Base-by-base conservation (phyloP, 2,888 invertebrate species). In the Agonopterix arenella region DNA sequence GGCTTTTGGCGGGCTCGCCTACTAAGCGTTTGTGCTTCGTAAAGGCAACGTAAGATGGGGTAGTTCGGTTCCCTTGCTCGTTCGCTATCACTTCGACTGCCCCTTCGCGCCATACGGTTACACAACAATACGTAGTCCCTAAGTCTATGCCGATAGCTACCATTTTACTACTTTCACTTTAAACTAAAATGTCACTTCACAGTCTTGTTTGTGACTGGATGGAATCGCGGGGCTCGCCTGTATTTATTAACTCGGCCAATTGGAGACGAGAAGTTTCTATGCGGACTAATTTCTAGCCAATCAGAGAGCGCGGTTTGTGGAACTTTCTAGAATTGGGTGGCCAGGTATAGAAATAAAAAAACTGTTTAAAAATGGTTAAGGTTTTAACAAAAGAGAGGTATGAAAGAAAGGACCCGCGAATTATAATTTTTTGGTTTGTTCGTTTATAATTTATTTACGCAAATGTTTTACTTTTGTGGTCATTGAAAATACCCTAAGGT, bases 141-240 rank as follows among this genome's bases (percentile, higher is more conserved):
- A 85, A 74, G 64, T 84, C 84, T 8, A 85, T 83, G 0, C 84
- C 84, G 1, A 85, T 65, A 7, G 75, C 78, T 47, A 70, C 78
- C 84, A 84, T 84, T n/a, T 43, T 43, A 11, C 5, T 8, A 13
- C 13, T 43, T 13, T 43, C 44, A 40, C 40, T 40, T 10, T 5
- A 28, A 28, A 28, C 28, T 28, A 28, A 28, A 28, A 28, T 28
- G 28, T 28, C 40, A 40, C 40, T 44, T 44, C 10, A 52, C 43
- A 11, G 43, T 1, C 11, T 11, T 13, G 13, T 43, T 13, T 43
- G 43, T 11, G 11, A 43, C 43, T 43, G 11, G 8, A 2, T 45
- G 11, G 45, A 60, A 59, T 58, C 71, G 73, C 71, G 60, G 28
- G 54, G 13, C 45, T 50, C 54, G 48, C 36, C 11, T 52, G n/a